Conservation (phyloP, 2,888 invertebrate species). For the Ptychoptera contaminata region DNA sequence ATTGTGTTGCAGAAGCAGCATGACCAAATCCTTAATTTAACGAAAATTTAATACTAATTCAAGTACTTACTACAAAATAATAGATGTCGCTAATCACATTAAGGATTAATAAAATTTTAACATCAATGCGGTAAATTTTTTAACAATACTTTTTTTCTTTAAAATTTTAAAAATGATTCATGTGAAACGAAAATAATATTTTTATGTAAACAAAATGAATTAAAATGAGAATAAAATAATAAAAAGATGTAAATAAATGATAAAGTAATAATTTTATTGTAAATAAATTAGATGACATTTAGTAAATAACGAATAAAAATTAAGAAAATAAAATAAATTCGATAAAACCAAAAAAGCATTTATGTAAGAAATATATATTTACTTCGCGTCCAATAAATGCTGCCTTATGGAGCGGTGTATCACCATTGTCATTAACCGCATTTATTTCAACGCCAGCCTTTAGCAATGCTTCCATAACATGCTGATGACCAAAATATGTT, state of each 20-base stretch:
- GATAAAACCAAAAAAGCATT: no score
- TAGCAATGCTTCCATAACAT: constrained; percentile 39
- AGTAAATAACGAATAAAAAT: neutral
- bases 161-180: no score
- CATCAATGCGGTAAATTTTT: no score
- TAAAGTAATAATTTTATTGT: constrained; percentile 6
- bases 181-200: no score
- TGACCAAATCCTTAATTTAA: constrained; percentile 40
- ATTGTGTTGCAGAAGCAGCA: constrained; percentile 40
- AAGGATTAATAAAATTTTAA: no score
- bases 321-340: no score
- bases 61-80: neutral
- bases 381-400: constrained; percentile 53
- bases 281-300: no score
- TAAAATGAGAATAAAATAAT: no score
- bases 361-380: constrained; percentile 8
- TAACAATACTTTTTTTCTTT: no score
- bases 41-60: neutral
- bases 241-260: neutral
- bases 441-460: constrained; percentile 42
- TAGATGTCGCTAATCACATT: no score
- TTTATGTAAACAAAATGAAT: no score
- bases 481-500: constrained; percentile 47
- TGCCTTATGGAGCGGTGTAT: constrained; percentile 50
- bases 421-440: constrained; percentile 44